Evolutionary conservation across 2,113 vertebrate species (phyloP), one percentile per base, ranked within the genome.

Genomic region (Reinhardtius hippoglossoides): DNA sequence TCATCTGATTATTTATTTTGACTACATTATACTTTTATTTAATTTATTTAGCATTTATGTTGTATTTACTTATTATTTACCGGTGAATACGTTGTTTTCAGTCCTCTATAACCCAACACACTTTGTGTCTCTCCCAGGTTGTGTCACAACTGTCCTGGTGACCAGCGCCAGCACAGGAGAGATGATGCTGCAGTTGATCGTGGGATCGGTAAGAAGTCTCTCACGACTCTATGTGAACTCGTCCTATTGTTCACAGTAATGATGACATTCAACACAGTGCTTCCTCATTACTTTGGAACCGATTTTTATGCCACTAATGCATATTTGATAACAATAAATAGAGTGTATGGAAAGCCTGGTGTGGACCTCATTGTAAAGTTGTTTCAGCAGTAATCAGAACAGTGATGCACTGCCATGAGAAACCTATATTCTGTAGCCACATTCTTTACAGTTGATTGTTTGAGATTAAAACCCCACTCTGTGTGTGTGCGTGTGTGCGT

Each of bases 101-200:
- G 15, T 46, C 15, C 15, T 46, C 12, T 14, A 16, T 46, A 46
- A 46, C 44, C 13, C 12, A 54, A 54, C n/a, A 9, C 54, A 27
- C 14, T 57, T 57, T 54, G 14, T 61, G 20, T 31, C 10, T 15
- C 12, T 67, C 61, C 0, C 73, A 99, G 98, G 98, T 20, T 99
- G 97, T 90, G 97, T 96, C 9, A 99, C 98, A 0, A 95, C 96
- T 0, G 94, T 99, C 66, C 89, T 99, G 74, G 98, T 99, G 84
- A 98, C 96, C 0, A 95, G 96, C n/a, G 98, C 98, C 20, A 95
- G 96, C 24, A 74, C 96, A 0, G 98, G 98, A 0, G 98, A 99
- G 93, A 98, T 99, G 97, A 73, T 95, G 3, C 92, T 99, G 3
- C 97, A 99, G 95, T 83, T 97, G 37, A 88, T 98, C 12, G 95